phyloP scores from a whole-genome alignment of 2,888 invertebrate species.

The Helicoverpa assulta region DNA sequence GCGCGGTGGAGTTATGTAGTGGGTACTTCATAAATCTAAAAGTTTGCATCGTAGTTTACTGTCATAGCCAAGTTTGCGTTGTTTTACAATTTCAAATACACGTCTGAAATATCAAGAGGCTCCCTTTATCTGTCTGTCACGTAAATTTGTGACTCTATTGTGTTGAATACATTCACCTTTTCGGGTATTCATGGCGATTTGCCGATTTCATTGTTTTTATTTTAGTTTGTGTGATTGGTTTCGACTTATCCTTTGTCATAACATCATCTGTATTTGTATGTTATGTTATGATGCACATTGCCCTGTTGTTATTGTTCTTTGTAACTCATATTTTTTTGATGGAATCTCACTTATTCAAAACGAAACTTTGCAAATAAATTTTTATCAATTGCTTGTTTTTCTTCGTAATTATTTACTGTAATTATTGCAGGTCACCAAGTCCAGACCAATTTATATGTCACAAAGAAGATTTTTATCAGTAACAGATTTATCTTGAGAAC shows the following conservation, averaged over 20 bases:
- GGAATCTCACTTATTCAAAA: no score
- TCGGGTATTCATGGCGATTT: slow-evolving; percentile 51
- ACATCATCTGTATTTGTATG: no score
- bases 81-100: slow-evolving; percentile 76
- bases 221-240: neutral
- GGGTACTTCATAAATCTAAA: slow-evolving; percentile 80
- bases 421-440: slow-evolving; percentile 5
- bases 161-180: slow-evolving; percentile 64
- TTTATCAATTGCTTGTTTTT: slow-evolving; percentile 15
- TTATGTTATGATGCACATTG: no score
- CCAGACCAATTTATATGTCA: slow-evolving; percentile 5
- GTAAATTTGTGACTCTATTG: slow-evolving; percentile 66
- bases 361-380: neutral
- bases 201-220: slow-evolving; percentile 15
- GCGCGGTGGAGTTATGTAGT: slow-evolving; percentile 63
- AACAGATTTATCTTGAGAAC: slow-evolving; percentile 6
- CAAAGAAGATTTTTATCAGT: slow-evolving; percentile 3
- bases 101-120: slow-evolving; percentile 66
- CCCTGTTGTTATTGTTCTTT: no score
- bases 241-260: neutral
- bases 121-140: slow-evolving; percentile 61
- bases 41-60: slow-evolving; percentile 78
- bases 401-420: slow-evolving; percentile 12
- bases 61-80: slow-evolving; percentile 73
- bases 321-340: no score